These are phyloP conservation scores for Paralichthys olivaceus DNA, from an alignment of 2,113 vertebrate species.

Conservation along the genomic window DNA sequence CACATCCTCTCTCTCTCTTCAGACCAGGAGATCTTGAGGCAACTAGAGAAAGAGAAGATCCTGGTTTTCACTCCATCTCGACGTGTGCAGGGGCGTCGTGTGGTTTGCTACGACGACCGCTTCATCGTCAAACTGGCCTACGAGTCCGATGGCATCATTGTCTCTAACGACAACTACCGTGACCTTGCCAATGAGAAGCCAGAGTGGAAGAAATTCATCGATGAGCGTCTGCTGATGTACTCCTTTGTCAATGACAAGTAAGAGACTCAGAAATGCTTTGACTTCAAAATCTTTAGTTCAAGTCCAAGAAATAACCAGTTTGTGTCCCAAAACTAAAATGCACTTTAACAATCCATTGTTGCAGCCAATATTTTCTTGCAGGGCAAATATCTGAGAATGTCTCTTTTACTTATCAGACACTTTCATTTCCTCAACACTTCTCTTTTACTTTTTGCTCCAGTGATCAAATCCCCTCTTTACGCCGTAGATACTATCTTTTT, in stretches of 20 bases:
- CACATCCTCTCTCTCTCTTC: neutral
- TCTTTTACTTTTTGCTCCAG: no score
- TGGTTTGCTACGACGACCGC: slow-evolving; percentile 97
- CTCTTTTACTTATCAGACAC: no score
- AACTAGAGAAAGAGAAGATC: slow-evolving; percentile 95
- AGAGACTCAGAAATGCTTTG: slow-evolving; percentile 57
- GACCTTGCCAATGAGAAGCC: slow-evolving; percentile 97
- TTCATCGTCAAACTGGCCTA: slow-evolving; percentile 97
- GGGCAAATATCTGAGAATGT: no score
- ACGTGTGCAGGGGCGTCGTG: slow-evolving; percentile 93
- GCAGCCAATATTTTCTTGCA: no score
- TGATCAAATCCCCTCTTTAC: neutral
- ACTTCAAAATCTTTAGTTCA: no score
- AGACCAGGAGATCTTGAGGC: slow-evolving; percentile 96
- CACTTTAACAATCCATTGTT: neutral
- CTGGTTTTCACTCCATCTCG: slow-evolving; percentile 97
- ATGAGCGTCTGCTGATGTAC: slow-evolving; percentile 97
- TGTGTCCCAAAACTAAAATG: neutral
- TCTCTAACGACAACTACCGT: slow-evolving; percentile 98
- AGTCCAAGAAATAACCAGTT: neutral
- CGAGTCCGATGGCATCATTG: slow-evolving; percentile 96
- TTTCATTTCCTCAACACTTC: no score
- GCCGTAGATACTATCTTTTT: no score
- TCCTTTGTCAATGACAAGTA: slow-evolving; percentile 99
- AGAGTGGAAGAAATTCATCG: slow-evolving; percentile 99